Conservation (phyloP, 2,797 vertebrate species). For the Cryptoblepharus egeriae region DNA sequence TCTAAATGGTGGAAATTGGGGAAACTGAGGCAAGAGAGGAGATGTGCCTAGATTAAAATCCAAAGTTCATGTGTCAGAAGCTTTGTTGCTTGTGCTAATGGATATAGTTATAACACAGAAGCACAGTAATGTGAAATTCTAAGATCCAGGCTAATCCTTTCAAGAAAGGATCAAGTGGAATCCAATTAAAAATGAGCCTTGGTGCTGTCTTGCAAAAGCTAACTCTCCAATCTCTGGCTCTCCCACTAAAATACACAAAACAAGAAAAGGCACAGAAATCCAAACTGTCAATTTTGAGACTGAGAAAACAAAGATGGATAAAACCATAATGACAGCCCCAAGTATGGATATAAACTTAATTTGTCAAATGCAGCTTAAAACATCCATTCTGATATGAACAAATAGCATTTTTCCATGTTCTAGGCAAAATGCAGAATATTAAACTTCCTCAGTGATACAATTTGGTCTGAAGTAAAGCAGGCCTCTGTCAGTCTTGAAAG, state of each 20-base stretch:
- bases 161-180: neutral
- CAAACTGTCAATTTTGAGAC: neutral
- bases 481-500: no score
- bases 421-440: neutral
- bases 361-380: slow-evolving; percentile 39
- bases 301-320: neutral
- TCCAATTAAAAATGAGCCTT: slow-evolving; percentile 16
- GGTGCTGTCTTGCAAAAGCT: slow-evolving; percentile 29
- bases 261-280: neutral
- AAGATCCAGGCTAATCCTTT: slow-evolving; percentile 15
- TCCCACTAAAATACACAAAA: slow-evolving; percentile 19
- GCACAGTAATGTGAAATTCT: slow-evolving; percentile 16
- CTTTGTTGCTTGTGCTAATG: slow-evolving; percentile 27
- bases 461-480: neutral
- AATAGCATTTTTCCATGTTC: neutral
- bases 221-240: slow-evolving; percentile 21
- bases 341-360: neutral
- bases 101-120: neutral
- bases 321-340: neutral
- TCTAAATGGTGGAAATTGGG: neutral
- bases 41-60: neutral
- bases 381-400: neutral
- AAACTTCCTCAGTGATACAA: neutral
- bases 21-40: neutral
- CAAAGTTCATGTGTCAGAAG: slow-evolving; percentile 24